Base-by-base conservation (phyloP, 2,888 invertebrate species). In the Diarsia mendica region DNA sequence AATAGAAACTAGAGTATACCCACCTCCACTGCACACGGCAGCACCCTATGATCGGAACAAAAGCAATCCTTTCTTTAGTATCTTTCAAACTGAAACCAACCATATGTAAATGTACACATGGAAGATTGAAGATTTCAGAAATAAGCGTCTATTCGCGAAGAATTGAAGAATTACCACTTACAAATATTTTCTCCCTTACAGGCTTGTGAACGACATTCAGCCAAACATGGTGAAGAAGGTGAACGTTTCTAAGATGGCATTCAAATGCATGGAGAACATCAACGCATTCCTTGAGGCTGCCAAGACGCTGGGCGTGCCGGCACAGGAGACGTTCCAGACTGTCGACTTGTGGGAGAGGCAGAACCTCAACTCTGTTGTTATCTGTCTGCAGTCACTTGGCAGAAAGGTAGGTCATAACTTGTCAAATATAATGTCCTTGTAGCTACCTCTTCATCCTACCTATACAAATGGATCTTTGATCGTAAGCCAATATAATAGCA, bases 241-340 rank as follows among this genome's bases (percentile, higher is more conserved):
- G 88, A 99, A 99, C 94, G 97, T 97, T 88, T 98, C 98, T 77
- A 97, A 98, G 91, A 98, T 99, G 98, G 99, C 98, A 78, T 99
- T 99, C 96, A 99, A 99, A 92, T 99, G 99, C 95, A 99, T 99
- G 99, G 99, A 99, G 96, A 99, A 99, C 94, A 99, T 99, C 89
- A 99, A 99, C 94, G 98, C 98, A 46, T 99, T 99, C 96, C 96
- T 99, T 78, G 98, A 98, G 86, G 98, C 98, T 15, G 98, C 98
- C 75, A 98, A 97, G 92, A 97, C 97, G 76, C 97, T 99, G 83
- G 99, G 99, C 60, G 99, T 99, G 6, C 98, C 99, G 1, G 98
- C 98, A 39, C 98, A 98, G 92, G 99, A 99, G 96, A 98, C 98
- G 67, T 99, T 99, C 97, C 99, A 99, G 96, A 99, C 99, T 5